Base-by-base conservation (phyloP, 2,797 vertebrate genomes). In the Neosilurus hyrtlii region DNA sequence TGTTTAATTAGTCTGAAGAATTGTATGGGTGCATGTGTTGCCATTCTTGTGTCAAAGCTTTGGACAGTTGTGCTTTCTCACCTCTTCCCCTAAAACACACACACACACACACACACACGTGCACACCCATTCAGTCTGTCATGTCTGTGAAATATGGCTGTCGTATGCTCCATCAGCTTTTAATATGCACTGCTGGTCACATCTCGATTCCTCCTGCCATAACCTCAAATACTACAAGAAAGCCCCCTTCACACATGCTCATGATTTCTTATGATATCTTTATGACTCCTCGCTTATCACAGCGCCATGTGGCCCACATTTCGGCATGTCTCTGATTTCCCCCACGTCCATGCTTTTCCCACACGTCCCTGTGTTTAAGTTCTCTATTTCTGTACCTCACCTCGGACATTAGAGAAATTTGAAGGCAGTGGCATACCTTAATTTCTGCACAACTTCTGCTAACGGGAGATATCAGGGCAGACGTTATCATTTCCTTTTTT, bases 1-100 rank as follows among this genome's bases (percentile, higher is more conserved):
- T 71, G 86, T 82, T 86, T 86, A 87, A 88, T 88, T 88, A 82
- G 79, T 86, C 63, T 80, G 26, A 84, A 82, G 81, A 56, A 83
- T 35, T 74, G 62, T 54, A 56, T 51, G 59, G 62, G 37, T 79
- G 81, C 66, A 73, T 22, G 51, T 37, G 67, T 71, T 35, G 8
- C 1, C 43, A 24, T 57, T 56, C 66, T 30, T 74, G 56, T 84
- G 83, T 82, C 49, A 70, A 52, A n/a, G 20, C 43, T 74, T 78
- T 52, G 22, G 52, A 82, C 65, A 54, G 11, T 68, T 22, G 52
- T n/a, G 43, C 18, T 65, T 73, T 65, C 51, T 79, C 73, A 59
- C 37, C 6, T 43, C 6, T n/a, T 67, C 26, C 52, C 57, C 20
- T 5, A 16, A 20, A 59, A 16, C 16, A 59, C 2, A 11, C 54